Conservation (phyloP, 2,888 invertebrate species). For the Cordilura impudica region DNA sequence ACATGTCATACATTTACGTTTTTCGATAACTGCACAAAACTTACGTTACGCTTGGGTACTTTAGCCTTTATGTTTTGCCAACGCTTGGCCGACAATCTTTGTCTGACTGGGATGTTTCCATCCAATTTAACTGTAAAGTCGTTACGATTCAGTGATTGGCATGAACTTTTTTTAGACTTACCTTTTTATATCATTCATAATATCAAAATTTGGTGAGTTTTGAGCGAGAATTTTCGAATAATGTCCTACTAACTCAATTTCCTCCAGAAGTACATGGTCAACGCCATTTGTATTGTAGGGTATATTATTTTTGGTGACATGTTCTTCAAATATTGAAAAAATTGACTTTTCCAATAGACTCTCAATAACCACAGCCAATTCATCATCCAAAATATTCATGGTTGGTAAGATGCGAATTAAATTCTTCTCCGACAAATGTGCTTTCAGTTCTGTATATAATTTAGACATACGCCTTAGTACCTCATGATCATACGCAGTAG, state of each 20-base stretch:
- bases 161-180: too few relatives aligned
- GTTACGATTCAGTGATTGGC: too few relatives aligned
- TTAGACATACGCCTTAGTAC: slow-evolving; percentile 84
- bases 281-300: slow-evolving; percentile 84
- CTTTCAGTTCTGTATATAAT: slow-evolving; percentile 86
- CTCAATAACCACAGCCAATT: slow-evolving; percentile 81
- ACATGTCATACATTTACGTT: too few relatives aligned
- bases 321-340: slow-evolving; percentile 84
- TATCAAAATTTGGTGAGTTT: slow-evolving; percentile 78
- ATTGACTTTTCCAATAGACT: slow-evolving; percentile 84
- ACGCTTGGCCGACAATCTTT: too few relatives aligned
- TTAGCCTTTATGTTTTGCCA: too few relatives aligned
- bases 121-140: too few relatives aligned
- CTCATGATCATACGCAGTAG: slow-evolving; percentile 82
- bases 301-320: slow-evolving; percentile 80
- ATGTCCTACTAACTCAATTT: slow-evolving; percentile 84
- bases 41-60: too few relatives aligned
- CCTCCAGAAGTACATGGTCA: slow-evolving; percentile 85
- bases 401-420: slow-evolving; percentile 81
- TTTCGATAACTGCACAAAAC: too few relatives aligned
- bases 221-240: slow-evolving; percentile 84
- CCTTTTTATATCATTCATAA: slow-evolving; percentile 75
- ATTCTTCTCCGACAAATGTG: slow-evolving; percentile 86
- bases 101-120: too few relatives aligned
- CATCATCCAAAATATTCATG: slow-evolving; percentile 75